Percentiles rank a stretch among this genome's conserved stretches.
phyloP scores from a whole-genome alignment of 2,797 vertebrate species.

The Chiroxiphia lanceolata region DNA sequence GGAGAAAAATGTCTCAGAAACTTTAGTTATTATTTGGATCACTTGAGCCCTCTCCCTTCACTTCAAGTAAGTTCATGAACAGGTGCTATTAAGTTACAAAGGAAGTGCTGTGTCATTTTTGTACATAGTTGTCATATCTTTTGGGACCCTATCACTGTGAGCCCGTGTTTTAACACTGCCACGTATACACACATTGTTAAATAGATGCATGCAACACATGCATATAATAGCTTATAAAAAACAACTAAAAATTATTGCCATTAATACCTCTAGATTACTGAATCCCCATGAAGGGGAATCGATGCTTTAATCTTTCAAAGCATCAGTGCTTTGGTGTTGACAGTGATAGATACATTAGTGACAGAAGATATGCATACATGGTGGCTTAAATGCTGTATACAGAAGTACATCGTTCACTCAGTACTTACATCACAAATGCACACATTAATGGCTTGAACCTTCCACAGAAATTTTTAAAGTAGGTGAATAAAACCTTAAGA shows the following conservation, averaged over 20 bases:
- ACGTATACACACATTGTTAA: conserved; percentile 51
- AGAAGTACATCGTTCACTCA: conserved; percentile 47
- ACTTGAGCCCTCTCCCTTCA: conserved; percentile 33
- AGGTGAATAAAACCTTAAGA: conserved; percentile 54
- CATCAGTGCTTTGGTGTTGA: conserved; percentile 59
- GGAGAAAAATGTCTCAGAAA: conserved; percentile 30
- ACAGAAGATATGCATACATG: conserved; percentile 50
- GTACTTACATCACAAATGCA: conserved; percentile 33
- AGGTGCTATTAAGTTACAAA: conserved; percentile 68
- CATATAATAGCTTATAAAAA: conserved; percentile 56
- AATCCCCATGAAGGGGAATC: conserved; percentile 32
- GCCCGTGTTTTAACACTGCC: conserved; percentile 12
- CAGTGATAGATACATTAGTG: conserved; percentile 51
- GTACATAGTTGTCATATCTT: background rate
- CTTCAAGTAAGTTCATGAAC: conserved; percentile 70
- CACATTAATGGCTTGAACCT: conserved; percentile 26
- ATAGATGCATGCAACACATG: conserved; percentile 70
- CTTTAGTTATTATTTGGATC: background rate
- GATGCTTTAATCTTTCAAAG: conserved; percentile 54
- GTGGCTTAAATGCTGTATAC: conserved; percentile 57
- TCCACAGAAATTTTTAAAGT: conserved; percentile 2
- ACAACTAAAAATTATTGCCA: conserved; percentile 64
- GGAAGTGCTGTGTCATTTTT: conserved; percentile 4
- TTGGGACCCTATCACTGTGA: background rate
- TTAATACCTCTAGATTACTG: conserved; percentile 58